Base-by-base conservation (phyloP, 2,888 invertebrate species). In the Parapristionchus giblindavisi region DNA sequence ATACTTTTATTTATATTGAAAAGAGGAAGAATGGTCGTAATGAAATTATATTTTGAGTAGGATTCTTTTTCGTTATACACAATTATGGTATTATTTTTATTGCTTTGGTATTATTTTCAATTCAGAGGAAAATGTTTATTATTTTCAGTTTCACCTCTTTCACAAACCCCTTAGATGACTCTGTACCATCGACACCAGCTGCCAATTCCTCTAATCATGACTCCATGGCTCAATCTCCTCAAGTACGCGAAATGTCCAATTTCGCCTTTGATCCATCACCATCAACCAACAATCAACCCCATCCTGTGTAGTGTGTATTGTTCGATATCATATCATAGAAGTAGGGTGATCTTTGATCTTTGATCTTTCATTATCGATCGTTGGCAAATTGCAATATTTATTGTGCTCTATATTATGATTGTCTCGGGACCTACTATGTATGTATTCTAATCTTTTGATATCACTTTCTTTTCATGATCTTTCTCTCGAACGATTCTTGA, bases 111-210 rank as follows among this genome's bases (percentile, higher is more conserved):
- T n/a, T n/a, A n/a, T n/a, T n/a, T n/a, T n/a, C n/a, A n/a, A n/a
- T n/a, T n/a, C n/a, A n/a, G n/a, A n/a, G n/a, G n/a, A n/a, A n/a
- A n/a, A 61, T 61, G 24, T 70, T 29, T 70, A 27, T 34, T 52
- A 3, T 71, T 48, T 77, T 14, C 75, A 83, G 83, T 79, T 83
- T 83, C 76, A 75, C 79, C 76, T 79, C 83, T 60, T 83, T 83
- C 79, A 77, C 80, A 75, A 83, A 83, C 74, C 83, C 83, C 27
- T 76, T 83, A 63, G 77, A 81, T 75, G 51, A 43, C 27, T 61
- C 60, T 14, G 29, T 27, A 21, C 48, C 73, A 3, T 34, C 61
- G 0, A 48, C 73, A 14, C 43, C 73, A 3, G 36, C 48, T 43
- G 14, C 73, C 2, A 34, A 1, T 38, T 60, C 73, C 17, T 40